These are phyloP conservation scores for Strix uralensis DNA, from an alignment of 2,113 vertebrate genomes.

Conservation along the genomic window DNA sequence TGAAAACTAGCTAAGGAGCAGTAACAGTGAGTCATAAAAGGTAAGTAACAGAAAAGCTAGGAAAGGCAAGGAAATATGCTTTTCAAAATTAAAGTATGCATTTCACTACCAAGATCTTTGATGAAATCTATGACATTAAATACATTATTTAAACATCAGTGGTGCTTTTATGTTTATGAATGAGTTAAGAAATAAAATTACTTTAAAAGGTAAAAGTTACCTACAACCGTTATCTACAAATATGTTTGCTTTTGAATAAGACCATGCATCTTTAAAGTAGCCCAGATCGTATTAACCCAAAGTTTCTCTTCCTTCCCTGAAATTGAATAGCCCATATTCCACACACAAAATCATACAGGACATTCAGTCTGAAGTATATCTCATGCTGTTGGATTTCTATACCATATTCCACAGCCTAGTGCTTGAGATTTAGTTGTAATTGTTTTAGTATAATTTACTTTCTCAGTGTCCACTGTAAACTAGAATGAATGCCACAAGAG, in stretches of 20 bases:
- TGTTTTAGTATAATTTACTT: not conserved
- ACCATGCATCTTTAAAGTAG: not conserved
- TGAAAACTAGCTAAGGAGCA: not conserved
- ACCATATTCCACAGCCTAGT: not conserved
- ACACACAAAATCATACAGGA: not conserved
- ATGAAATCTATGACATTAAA: not conserved
- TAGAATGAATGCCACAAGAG: not conserved
- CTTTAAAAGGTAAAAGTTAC: not conserved
- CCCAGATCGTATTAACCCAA: not conserved
- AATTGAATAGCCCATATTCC: not conserved
- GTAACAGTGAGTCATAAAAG: not conserved
- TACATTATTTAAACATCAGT: not conserved
- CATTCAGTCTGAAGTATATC: not conserved
- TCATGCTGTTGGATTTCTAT: not conserved
- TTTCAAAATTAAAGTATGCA: not conserved
- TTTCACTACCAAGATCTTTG: not conserved
- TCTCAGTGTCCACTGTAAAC: not conserved
- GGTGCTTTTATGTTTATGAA: not conserved
- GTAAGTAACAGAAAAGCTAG: not conserved
- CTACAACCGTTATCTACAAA: not conserved
- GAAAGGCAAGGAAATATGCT: not conserved
- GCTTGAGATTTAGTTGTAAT: not conserved
- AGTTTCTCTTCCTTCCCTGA: not conserved
- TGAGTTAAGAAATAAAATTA: not conserved
- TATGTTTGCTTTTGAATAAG: not conserved